Evolutionary conservation across 2,113 vertebrate species (phyloP), one percentile per base, ranked within the genome.

Genomic region (Dermatemys mawii): DNA sequence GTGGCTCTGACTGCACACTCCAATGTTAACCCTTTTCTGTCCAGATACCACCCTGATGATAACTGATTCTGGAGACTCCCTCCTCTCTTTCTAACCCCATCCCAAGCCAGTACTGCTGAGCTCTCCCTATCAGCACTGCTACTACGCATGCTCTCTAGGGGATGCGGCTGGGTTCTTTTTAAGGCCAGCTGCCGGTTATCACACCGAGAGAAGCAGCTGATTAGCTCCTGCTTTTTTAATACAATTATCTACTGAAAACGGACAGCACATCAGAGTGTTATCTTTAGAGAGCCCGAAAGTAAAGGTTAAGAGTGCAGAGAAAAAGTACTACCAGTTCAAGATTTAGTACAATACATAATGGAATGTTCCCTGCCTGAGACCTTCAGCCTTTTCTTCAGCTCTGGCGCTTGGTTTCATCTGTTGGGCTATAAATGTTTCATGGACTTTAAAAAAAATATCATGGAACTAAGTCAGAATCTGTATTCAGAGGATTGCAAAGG

Each of bases 381-480:
- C 38, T 14, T 35, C 94, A 75, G 87, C 46, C 41, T 92, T 89
- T 93, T 91, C 90, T 89, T 89, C 80, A 86, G 88, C 87, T 97
- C 93, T 88, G 95, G 90, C 85, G 84, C 88, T 91, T 14, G 11
- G 86, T 97, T 97, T 98, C 90, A 97, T 97, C 95, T 97, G 95
- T 93, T 41, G 35, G 5, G 12, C 60, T 93, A 97, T 98, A 97
- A 98, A 98, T 98, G 96, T 98, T 98, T 98, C 96, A 98, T 93
- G 83, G 70, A 44, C 49, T 12, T 90, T 92, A 96, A 97, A 97
- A 98, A 97, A 98, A 98, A 97, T 96, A 94, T 95, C 91, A 96
- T 90, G 94, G 96, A 97, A 97, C 96, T 92, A 96, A 97, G 86
- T 75, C n/a, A 6, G 96, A 97, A 93, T 84, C 93, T 96, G 96